Conservation (phyloP, 1,140 invertebrate species). For the Ceratitis capitata region DNA sequence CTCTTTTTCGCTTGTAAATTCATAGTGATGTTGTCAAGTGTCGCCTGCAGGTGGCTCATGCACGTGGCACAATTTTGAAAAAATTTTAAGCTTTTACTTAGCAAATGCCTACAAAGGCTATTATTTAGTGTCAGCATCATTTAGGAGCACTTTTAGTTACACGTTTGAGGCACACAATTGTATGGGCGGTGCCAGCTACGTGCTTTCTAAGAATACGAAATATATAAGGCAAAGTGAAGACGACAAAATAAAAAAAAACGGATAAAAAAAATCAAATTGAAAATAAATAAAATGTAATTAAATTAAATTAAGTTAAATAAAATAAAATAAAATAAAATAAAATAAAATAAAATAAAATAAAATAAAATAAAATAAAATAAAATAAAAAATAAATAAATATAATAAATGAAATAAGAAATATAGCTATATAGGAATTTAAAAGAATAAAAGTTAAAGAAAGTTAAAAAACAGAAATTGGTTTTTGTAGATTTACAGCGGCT, state of each 20-base stretch:
- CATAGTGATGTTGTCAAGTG: not conserved
- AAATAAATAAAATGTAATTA: no score
- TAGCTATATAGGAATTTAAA: no score
- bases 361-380: not conserved
- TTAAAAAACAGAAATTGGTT: no score
- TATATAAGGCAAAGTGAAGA: not conserved
- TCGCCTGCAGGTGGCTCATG: not conserved
- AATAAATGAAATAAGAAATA: not conserved
- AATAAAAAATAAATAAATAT: not conserved
- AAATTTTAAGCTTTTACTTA: not conserved
- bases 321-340: no score
- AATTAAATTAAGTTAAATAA: no score
- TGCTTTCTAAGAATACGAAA: not conserved
- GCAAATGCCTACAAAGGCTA: not conserved
- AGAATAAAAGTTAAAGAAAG: no score
- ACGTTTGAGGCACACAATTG: not conserved
- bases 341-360: not conserved
- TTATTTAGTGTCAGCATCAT: not conserved
- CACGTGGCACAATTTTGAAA: not conserved
- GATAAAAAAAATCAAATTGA: no score
- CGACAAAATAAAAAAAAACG: not conserved
- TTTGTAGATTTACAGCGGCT: no score
- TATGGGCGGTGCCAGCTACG: not conserved
- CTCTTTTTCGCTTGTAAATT: no score
- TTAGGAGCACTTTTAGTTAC: not conserved